Evolutionary conservation across 2,113 vertebrate species (phyloP).

Genomic region (Atherinomorus stipes): DNA sequence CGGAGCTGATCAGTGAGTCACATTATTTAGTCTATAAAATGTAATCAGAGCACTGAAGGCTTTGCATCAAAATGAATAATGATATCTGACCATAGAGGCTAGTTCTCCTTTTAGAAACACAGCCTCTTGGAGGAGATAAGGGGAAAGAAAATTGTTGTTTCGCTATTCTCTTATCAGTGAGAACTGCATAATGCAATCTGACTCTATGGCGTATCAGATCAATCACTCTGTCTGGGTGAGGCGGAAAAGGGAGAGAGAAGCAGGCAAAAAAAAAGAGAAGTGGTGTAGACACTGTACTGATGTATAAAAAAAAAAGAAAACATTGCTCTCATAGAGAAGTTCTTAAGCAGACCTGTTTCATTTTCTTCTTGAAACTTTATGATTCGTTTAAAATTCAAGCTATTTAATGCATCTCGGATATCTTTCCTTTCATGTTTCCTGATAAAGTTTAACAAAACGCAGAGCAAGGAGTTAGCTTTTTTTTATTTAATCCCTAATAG

Average conservation of each 20-base stretch:
- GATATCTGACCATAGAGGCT: constrained; percentile 70
- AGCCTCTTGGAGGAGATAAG: constrained; percentile 75
- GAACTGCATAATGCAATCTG: constrained; percentile 79
- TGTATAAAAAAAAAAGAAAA: constrained; percentile 13
- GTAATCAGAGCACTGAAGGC: constrained; percentile 70
- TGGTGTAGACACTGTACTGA: constrained; percentile 13
- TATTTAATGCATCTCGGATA: no score
- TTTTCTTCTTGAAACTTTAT: background rate
- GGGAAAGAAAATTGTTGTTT: constrained; percentile 79
- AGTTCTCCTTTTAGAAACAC: constrained; percentile 78
- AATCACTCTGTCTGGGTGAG: constrained; percentile 68
- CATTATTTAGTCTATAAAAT: constrained; percentile 64
- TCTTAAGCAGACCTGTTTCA: background rate
- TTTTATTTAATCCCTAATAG: no score
- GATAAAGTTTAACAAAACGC: no score
- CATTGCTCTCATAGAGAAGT: constrained; percentile 7
- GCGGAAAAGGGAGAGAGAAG: constrained; percentile 20
- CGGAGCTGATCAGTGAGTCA: constrained; percentile 38
- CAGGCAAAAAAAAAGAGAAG: background rate
- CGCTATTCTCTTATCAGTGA: constrained; percentile 76
- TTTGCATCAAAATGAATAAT: constrained; percentile 76
- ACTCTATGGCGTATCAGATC: constrained; percentile 76
- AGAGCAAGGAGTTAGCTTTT: no score
- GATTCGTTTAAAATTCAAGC: background rate
- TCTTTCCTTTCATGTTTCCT: no score